Base-by-base conservation (phyloP, 2,113 vertebrate genomes). In the Salvelinus alpinus region DNA sequence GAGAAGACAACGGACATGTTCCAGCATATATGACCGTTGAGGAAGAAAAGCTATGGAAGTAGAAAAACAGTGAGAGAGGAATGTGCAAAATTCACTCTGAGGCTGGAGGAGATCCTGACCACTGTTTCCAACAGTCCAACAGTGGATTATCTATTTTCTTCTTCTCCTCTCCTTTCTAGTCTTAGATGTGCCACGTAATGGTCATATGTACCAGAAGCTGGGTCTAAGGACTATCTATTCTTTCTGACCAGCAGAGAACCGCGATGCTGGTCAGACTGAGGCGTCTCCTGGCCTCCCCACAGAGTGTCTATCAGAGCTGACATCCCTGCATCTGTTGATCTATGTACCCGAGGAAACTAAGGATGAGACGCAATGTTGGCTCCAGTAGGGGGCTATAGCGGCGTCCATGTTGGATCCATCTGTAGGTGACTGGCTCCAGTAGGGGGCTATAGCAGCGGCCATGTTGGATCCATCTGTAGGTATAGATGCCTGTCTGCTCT, bases 51-150 rank as follows among this genome's bases (percentile, higher is more conserved):
- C 5, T 29, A 5, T 5, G 27, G 5, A 34, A 34, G 8, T n/a
- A 18, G 66, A 31, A 8, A 68, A 86, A 88, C 80, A 79, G 85
- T 81, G 77, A 76, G 64, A 20, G 81, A 73, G 78, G 82, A 76
- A 74, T 88, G 87, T 89, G 90, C 90, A 91, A 89, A 90, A 71
- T 75, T 76, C 70, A 76, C 74, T 22, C 66, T 71, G 79, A 88
- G 79, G 82, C 82, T 69, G 78, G 69, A 86, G 71, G 80, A 78
- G 73, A 72, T 64, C 78, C 78, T 66, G 75, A 73, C 64, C 75
- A 18, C 74, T 5, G 22, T 24, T n/a, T 38, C 38, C 38, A 44
- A 44, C 8, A 44, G 38, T 44, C 38, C 57, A 14, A 70, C 68
- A 70, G n/a, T 22, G 44, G 64, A 27, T 27, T 22, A 27, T 65